These are phyloP conservation scores for Palythoa grandis DNA, from an alignment of 92 coral and sea anemone species.

Conservation along the genomic window DNA sequence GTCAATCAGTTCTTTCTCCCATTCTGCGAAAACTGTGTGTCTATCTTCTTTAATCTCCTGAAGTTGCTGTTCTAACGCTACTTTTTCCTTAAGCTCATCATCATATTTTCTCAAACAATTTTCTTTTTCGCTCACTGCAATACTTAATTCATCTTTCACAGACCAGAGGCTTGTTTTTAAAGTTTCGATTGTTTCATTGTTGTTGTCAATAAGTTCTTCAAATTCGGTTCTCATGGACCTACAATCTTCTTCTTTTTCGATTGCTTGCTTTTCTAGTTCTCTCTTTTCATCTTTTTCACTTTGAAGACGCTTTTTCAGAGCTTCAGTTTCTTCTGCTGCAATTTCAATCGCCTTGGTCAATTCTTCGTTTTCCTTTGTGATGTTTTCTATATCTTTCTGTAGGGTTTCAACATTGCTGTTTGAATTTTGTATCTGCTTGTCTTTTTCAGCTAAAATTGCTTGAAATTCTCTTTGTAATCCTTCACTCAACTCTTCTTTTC, in stretches of 20 bases:
- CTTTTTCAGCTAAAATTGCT: constrained; percentile 53
- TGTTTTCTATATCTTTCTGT: constrained; percentile 23
- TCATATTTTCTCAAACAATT: constrained; percentile 38
- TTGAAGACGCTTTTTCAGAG: constrained; percentile 28
- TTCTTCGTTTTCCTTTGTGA: constrained; percentile 21
- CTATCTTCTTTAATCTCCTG: constrained; percentile 56
- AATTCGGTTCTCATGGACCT: constrained; percentile 54
- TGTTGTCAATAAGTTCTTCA: constrained; percentile 52
- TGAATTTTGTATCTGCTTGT: constrained; percentile 41
- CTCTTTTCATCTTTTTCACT: constrained; percentile 26
- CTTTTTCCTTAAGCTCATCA: constrained; percentile 39
- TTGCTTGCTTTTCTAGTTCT: constrained; percentile 36
- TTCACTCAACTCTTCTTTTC: constrained; percentile 66
- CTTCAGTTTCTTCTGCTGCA: constrained; percentile 40
- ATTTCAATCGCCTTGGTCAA: constrained; percentile 32
- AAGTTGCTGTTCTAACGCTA: constrained; percentile 19
- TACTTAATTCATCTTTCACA: constrained; percentile 61
- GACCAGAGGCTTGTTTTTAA: constrained; percentile 48
- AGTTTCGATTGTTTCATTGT: constrained; percentile 39
- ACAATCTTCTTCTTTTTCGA: constrained; percentile 46
- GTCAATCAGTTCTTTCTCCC: constrained; percentile 33
- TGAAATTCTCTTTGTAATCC: constrained; percentile 64
- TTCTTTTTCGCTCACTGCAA: constrained; percentile 54
- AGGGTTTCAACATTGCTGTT: constrained; percentile 36
- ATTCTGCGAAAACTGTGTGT: constrained; percentile 40